Evolutionary conservation across 2,888 invertebrate genomes (phyloP).

Genomic region (Metellina segmentata): DNA sequence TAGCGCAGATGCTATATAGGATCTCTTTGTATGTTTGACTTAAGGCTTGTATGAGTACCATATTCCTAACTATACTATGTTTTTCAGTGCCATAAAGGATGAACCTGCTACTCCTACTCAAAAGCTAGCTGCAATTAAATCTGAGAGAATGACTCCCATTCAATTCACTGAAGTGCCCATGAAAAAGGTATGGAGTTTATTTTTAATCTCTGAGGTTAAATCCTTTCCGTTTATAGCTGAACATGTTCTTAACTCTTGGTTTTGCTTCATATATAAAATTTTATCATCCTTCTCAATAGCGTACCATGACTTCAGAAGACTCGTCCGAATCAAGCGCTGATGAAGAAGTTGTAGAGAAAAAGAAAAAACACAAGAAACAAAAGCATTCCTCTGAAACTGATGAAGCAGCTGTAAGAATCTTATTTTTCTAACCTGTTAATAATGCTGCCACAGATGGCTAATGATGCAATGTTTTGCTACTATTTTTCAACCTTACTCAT

Average conservation of each 20-base stretch:
- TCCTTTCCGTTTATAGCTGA: background rate
- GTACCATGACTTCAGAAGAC: background rate
- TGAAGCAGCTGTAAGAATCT: background rate
- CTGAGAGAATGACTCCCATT: background rate
- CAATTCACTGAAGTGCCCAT: background rate
- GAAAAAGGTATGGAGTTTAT: background rate
- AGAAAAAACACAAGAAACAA: conserved; percentile 41
- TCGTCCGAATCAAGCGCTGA: background rate
- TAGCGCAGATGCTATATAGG: no score
- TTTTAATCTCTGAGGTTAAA: background rate
- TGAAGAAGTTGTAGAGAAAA: background rate
- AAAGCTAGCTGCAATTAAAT: background rate
- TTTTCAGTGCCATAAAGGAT: no score
- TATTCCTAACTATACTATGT: no score
- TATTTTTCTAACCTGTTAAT: background rate
- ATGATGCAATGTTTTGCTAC: no score
- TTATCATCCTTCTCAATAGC: background rate
- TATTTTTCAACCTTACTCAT: no score
- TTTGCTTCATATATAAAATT: background rate
- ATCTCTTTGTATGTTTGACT: no score
- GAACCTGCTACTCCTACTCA: background rate
- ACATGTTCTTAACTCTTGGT: background rate
- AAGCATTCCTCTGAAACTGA: conserved; percentile 40
- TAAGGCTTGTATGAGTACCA: no score
- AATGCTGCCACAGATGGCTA: background rate